Percentiles rank a stretch among this genome's conserved stretches.
Evolutionary conservation across 2,797 vertebrate species (phyloP).

Genomic region (Pampus argenteus): DNA sequence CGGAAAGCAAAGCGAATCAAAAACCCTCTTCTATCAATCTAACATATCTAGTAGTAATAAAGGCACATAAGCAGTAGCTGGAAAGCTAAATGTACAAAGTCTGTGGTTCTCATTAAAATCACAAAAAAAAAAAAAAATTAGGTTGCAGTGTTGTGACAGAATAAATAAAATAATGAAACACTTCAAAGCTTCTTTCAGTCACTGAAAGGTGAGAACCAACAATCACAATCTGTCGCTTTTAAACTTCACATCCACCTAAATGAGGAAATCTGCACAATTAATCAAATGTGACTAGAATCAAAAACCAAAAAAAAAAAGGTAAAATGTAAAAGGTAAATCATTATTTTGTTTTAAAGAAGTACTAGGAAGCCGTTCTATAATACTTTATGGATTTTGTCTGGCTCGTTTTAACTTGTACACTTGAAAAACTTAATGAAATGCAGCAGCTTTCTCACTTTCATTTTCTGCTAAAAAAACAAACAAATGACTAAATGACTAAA

Average conservation of each 20-base stretch:
- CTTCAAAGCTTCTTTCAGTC: conserved; percentile 49
- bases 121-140: conserved; percentile 30
- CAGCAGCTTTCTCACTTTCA: neutral
- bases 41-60: conserved; percentile 49
- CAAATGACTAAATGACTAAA: conserved; percentile 25
- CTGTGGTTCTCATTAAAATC: conserved; percentile 26
- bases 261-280: neutral
- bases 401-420: neutral
- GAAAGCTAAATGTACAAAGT: conserved; percentile 46
- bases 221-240: conserved; percentile 47
- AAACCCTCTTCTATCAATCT: conserved; percentile 25
- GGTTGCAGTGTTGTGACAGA: conserved; percentile 51
- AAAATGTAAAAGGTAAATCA: neutral
- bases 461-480: conserved; percentile 1
- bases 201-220: conserved; percentile 39
- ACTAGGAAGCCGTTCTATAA: conserved; percentile 14
- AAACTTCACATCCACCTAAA: conserved; percentile 38
- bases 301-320: conserved; percentile 16
- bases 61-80: conserved; percentile 78
- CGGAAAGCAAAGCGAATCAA: conserved; percentile 55
- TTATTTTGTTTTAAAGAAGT: neutral
- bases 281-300: conserved; percentile 11
- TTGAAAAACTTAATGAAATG: conserved; percentile 8
- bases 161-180: conserved; percentile 67
- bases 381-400: conserved; percentile 12